Conservation (phyloP, 2,888 invertebrate genomes). For the Heliothis peltigera region DNA sequence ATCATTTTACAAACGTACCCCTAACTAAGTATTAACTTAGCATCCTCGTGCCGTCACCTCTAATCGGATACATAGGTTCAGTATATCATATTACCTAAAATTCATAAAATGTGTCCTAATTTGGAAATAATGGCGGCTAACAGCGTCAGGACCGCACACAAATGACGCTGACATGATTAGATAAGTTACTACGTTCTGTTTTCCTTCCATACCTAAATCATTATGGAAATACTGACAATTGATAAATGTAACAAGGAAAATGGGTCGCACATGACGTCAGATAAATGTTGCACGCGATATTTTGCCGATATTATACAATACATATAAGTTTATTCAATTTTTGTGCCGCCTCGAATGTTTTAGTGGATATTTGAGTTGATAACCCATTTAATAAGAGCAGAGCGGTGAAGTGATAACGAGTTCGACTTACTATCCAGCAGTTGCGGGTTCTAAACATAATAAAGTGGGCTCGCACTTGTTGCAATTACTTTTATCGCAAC, state of each 20-base stretch:
- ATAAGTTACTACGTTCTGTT: slow-evolving; percentile 52
- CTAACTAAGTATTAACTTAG: not conserved
- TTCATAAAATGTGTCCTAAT: slow-evolving; percentile 10
- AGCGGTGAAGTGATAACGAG: not conserved
- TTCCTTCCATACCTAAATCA: slow-evolving; percentile 52
- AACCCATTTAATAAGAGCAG: slow-evolving; percentile 18
- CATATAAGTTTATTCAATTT: slow-evolving; percentile 37
- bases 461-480: not conserved
- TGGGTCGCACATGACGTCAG: slow-evolving; percentile 56
- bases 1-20: not conserved
- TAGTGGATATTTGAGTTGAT: slow-evolving; percentile 22
- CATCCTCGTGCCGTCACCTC: no score
- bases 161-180: slow-evolving; percentile 49
- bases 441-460: slow-evolving; percentile 1
- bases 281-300: slow-evolving; percentile 49
- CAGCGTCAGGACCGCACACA: slow-evolving; percentile 42
- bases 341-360: slow-evolving; percentile 29
- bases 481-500: not conserved
- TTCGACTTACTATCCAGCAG: not conserved
- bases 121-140: slow-evolving; percentile 9
- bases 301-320: slow-evolving; percentile 51
- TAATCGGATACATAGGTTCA: no score
- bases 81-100: slow-evolving; percentile 2
- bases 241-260: slow-evolving; percentile 63
- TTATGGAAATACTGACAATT: slow-evolving; percentile 61